Percentiles rank a stretch among this genome's conserved stretches.
Evolutionary conservation across 2,113 vertebrate species (phyloP).

Genomic region (Archocentrus centrarchus): DNA sequence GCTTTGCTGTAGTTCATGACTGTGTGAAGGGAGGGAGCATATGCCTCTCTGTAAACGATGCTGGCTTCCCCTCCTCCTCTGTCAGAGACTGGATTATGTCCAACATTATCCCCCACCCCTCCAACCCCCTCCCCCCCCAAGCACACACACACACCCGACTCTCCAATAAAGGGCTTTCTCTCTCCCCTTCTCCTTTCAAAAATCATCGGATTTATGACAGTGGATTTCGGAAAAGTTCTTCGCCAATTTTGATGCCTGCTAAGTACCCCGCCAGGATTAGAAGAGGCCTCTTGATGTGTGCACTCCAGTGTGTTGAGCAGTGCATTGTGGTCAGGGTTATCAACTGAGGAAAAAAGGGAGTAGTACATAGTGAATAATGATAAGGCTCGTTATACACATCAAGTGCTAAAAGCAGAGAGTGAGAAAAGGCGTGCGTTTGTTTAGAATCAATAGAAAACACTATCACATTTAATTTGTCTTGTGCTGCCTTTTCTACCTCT

Average conservation of each 20-base stretch:
- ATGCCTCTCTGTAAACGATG: slow-evolving; percentile 73
- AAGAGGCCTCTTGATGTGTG: slow-evolving; percentile 70
- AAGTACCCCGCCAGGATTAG: slow-evolving; percentile 76
- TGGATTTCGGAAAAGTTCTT: slow-evolving; percentile 72
- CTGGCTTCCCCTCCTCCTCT: slow-evolving; percentile 70
- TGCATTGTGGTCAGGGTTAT: slow-evolving; percentile 71
- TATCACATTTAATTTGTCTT: slow-evolving; percentile 56
- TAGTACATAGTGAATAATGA: slow-evolving; percentile 56
- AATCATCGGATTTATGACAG: slow-evolving; percentile 78
- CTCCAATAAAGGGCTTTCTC: slow-evolving; percentile 77
- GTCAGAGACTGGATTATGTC: slow-evolving; percentile 81
- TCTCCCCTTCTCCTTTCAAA: slow-evolving; percentile 70
- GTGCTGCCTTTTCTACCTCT: slow-evolving; percentile 43
- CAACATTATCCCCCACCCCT: slow-evolving; percentile 65
- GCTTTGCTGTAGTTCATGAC: slow-evolving; percentile 73
- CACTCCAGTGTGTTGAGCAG: slow-evolving; percentile 49
- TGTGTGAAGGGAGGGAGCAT: slow-evolving; percentile 71
- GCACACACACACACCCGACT: slow-evolving; percentile 42
- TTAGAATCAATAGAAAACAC: slow-evolving; percentile 56
- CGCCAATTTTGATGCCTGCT: slow-evolving; percentile 75
- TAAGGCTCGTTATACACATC: slow-evolving; percentile 61
- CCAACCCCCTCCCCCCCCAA: not conserved
- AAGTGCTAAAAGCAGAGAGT: slow-evolving; percentile 46
- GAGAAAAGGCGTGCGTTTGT: slow-evolving; percentile 56
- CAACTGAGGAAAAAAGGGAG: slow-evolving; percentile 42